A percentile compares a stretch with the other conserved stretches of the same genome.
Evolutionary conservation across 2,888 invertebrate genomes (phyloP).

Genomic region (Neoscelio sp.): DNA sequence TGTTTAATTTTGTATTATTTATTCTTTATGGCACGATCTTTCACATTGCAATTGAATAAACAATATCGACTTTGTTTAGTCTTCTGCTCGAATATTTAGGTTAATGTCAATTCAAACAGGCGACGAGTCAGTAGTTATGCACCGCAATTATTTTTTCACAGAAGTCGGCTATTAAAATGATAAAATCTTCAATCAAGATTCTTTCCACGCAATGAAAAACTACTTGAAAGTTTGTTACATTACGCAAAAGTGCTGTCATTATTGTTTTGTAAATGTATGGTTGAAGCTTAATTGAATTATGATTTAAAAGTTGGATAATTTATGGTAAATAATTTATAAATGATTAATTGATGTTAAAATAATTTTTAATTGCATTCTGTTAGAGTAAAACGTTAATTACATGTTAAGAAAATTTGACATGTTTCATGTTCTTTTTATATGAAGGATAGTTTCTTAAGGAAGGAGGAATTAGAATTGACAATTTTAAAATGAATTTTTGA

Average conservation of each 20-base stretch:
- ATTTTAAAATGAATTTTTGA: too few species aligned
- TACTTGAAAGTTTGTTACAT: neutral
- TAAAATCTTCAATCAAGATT: conserved; percentile 25
- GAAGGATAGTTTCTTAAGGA: too few species aligned
- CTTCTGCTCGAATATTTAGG: conserved; percentile 28
- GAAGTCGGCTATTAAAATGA: conserved; percentile 24
- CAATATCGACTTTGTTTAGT: conserved; percentile 40
- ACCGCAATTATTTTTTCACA: conserved; percentile 27
- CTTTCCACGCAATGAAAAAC: neutral
- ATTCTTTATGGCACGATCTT: conserved; percentile 10
- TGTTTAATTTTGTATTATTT: conserved; percentile 17
- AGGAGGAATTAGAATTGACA: too few species aligned
- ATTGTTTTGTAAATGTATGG: neutral
- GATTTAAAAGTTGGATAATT: too few species aligned
- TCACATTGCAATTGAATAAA: conserved; percentile 46
- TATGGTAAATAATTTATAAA: too few species aligned
- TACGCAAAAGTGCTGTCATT: neutral
- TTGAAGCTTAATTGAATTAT: neutral
- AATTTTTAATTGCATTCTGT: too few species aligned
- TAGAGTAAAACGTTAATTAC: too few species aligned
- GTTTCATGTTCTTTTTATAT: too few species aligned
- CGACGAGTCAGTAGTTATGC: conserved; percentile 18
- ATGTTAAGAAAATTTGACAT: too few species aligned
- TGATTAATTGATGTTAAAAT: too few species aligned
- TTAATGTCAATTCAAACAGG: conserved; percentile 34